Evolutionary conservation across 2,888 invertebrate species (phyloP).

Genomic region (Tiliacea aurago): DNA sequence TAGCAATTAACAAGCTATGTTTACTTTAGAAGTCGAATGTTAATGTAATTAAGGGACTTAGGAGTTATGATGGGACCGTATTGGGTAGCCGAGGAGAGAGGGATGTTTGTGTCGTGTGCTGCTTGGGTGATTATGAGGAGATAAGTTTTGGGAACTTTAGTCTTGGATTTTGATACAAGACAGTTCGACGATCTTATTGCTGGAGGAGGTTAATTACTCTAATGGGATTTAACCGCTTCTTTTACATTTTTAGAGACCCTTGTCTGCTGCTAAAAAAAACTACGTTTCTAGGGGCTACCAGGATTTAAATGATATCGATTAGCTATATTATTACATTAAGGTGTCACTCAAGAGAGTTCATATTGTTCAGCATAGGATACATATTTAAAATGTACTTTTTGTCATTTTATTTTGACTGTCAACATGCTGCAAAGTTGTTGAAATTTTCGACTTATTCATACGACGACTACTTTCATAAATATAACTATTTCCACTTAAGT

Average conservation of each 20-base stretch:
- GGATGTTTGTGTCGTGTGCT: conserved; percentile 7
- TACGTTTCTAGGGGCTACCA: no score
- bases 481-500: neutral
- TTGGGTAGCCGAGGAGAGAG: conserved; percentile 20
- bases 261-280: no score
- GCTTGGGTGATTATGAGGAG: neutral
- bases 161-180: neutral
- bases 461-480: neutral
- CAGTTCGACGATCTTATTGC: neutral
- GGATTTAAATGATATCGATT: neutral
- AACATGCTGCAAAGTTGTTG: neutral
- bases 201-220: no score
- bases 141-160: neutral
- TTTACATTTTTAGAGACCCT: no score
- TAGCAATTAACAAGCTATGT: conserved; percentile 75
- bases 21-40: conserved; percentile 82
- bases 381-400: neutral
- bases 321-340: neutral
- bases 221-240: neutral
- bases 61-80: conserved; percentile 59
- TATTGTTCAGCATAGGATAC: neutral
- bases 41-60: conserved; percentile 82
- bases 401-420: neutral
- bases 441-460: neutral
- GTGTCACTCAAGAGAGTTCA: neutral